Conservation (phyloP, 2,113 vertebrate species). For the Colius striatus region DNA sequence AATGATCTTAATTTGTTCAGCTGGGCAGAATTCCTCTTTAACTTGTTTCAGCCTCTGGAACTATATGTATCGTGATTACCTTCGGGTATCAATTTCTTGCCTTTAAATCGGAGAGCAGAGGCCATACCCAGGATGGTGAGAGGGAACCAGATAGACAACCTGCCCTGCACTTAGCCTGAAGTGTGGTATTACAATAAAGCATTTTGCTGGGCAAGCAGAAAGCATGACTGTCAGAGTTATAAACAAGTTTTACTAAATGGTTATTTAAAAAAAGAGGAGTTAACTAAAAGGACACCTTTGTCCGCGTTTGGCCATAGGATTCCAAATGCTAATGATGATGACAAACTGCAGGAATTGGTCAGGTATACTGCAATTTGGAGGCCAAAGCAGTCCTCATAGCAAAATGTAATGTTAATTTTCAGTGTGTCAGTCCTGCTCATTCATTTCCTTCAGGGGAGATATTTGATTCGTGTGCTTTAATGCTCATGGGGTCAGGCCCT, state of each 20-base stretch:
- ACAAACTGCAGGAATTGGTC: not conserved
- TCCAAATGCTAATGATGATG: not conserved
- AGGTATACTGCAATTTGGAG: not conserved
- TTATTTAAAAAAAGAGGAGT: not conserved
- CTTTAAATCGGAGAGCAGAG: not conserved
- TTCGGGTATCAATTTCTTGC: not conserved
- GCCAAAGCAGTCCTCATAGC: not conserved
- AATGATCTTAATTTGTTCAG: not conserved
- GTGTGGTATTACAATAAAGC: not conserved
- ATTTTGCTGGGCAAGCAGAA: not conserved
- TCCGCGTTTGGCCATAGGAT: not conserved
- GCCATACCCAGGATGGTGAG: not conserved
- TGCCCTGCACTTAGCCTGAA: not conserved
- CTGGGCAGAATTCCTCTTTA: not conserved
- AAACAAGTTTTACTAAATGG: not conserved
- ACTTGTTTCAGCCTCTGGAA: not conserved
- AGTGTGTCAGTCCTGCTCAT: not conserved
- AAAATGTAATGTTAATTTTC: not conserved
- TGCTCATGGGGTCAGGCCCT: not conserved
- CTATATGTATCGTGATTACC: not conserved
- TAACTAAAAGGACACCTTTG: not conserved
- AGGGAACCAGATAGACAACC: not conserved
- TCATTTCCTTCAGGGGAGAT: not conserved
- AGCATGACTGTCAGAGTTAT: not conserved
- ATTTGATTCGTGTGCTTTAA: not conserved